Conservation (phyloP, 2,113 vertebrate genomes). For the Corythornis madagascariensis region DNA sequence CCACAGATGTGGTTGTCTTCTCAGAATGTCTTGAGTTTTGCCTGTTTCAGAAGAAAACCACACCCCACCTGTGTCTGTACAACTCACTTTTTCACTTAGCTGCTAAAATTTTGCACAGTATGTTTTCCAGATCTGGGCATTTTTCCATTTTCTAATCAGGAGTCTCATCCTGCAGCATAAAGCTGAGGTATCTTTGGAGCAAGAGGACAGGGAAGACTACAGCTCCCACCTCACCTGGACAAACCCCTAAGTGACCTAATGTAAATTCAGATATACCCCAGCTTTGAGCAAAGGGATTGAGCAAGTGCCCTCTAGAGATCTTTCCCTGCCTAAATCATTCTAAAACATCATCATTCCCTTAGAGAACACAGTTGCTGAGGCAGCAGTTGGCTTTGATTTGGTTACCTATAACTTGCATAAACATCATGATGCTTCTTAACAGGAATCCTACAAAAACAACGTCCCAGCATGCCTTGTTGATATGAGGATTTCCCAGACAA, state of each 20-base stretch:
- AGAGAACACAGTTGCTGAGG: not conserved
- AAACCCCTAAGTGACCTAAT: not conserved
- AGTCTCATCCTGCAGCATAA: not conserved
- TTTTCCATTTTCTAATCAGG: not conserved
- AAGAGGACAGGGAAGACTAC: not conserved
- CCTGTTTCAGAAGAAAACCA: not conserved
- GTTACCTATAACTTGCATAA: not conserved
- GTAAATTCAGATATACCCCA: not conserved
- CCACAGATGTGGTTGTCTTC: not conserved
- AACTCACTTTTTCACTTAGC: not conserved
- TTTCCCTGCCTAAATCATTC: not conserved
- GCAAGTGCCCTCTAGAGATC: not conserved
- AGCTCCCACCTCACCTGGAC: not conserved
- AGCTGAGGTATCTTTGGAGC: not conserved
- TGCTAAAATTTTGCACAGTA: not conserved
- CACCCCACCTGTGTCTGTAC: not conserved
- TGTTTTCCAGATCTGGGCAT: not conserved
- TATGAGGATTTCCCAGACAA: not conserved
- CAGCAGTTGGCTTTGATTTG: not conserved
- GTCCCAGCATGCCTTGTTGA: not conserved
- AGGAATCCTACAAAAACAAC: not conserved
- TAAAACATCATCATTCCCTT: not conserved
- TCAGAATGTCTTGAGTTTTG: not conserved
- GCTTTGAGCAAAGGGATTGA: not conserved
- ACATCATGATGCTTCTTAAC: not conserved